Conservation (phyloP, 1,140 invertebrate species). For the Stenopsyche tienmushanensis region DNA sequence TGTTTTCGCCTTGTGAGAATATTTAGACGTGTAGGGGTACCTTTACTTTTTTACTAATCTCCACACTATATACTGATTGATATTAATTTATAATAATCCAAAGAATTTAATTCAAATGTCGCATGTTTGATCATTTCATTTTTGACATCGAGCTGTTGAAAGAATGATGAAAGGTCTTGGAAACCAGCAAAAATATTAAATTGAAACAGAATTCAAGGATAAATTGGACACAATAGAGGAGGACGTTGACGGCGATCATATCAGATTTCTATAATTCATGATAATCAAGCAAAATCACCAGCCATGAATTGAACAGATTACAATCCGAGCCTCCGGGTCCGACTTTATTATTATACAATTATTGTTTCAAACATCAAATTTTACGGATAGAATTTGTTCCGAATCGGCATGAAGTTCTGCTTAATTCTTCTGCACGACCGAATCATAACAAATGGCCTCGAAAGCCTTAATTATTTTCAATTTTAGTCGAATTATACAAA, state of each 20-base stretch:
- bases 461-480: conserved; percentile 27
- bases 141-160: no score
- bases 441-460: conserved; percentile 11
- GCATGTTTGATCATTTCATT: no score
- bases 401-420: background rate
- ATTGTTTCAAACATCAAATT: background rate
- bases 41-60: no score
- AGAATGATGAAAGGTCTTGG: no score
- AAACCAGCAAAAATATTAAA: no score
- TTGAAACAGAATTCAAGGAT: no score
- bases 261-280: background rate
- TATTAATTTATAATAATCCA: no score
- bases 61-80: no score
- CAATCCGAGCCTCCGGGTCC: background rate
- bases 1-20: no score
- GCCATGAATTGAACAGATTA: background rate
- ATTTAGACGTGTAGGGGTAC: no score
- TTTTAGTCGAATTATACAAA: conserved; percentile 4
- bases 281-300: background rate
- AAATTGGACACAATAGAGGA: no score
- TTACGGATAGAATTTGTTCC: background rate
- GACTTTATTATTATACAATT: background rate
- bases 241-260: background rate
- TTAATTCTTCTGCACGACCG: background rate
- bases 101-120: no score